A percentile compares a stretch with the other conserved stretches of the same genome.
phyloP scores from a whole-genome alignment of 2,797 vertebrate species.

The Sebastes steindachneri region DNA sequence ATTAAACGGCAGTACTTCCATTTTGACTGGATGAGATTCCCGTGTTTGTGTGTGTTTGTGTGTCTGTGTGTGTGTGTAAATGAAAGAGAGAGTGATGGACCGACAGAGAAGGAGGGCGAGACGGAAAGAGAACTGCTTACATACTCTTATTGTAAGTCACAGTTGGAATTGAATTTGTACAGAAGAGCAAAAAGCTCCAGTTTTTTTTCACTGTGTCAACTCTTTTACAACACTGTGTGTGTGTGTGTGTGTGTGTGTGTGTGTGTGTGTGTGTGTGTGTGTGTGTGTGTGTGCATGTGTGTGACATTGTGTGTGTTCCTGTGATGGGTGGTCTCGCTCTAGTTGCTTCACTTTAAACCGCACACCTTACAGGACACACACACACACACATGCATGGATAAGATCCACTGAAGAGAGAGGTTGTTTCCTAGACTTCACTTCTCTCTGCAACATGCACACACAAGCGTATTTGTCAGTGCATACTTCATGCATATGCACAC shows the following conservation, averaged over 20 bases:
- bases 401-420: conserved; percentile 28
- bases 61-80: not conserved
- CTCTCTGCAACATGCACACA: conserved; percentile 36
- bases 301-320: not conserved
- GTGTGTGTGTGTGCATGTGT: not conserved
- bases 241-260: not conserved
- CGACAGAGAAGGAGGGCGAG: conserved; percentile 13
- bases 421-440: conserved; percentile 34
- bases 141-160: conserved; percentile 52
- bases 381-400: conserved; percentile 28
- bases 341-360: conserved; percentile 48
- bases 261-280: not conserved
- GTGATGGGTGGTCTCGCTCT: conserved; percentile 56
- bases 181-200: conserved; percentile 41
- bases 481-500: not conserved
- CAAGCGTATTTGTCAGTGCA: conserved; percentile 23
- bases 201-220: conserved; percentile 55
- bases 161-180: conserved; percentile 61
- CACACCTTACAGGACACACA: conserved; percentile 19
- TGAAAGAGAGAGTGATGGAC: not conserved
- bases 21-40: conserved; percentile 6
- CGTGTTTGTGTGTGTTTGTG: not conserved
- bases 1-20: conserved; percentile 23
- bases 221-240: conserved; percentile 28
- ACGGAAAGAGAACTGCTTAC: conserved; percentile 55